phyloP scores from a whole-genome alignment of 1,140 invertebrate species.

The silkworm (Bombyx mori) region DNA sequence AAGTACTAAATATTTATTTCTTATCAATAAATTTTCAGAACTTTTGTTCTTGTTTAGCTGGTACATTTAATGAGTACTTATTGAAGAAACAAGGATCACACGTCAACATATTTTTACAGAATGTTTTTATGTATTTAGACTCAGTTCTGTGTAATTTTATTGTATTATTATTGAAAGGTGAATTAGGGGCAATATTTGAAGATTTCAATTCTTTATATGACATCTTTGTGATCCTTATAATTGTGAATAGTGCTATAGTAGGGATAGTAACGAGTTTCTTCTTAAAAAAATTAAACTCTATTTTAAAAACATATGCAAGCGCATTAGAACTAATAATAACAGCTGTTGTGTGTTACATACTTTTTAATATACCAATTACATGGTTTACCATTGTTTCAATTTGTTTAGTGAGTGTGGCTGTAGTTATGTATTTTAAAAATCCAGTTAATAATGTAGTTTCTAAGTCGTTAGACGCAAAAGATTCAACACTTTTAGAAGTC shows the following conservation, averaged over 20 bases:
- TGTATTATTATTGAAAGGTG: slow-evolving; percentile 78
- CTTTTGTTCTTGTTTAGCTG: slow-evolving; percentile 93
- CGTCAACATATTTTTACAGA: slow-evolving; percentile 93
- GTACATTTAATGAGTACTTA: slow-evolving; percentile 97
- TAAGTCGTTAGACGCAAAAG: slow-evolving; percentile 29
- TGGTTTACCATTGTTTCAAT: slow-evolving; percentile 88
- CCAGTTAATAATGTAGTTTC: slow-evolving; percentile 79
- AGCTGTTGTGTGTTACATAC: slow-evolving; percentile 88
- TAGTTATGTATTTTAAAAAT: slow-evolving; percentile 91
- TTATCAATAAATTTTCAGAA: slow-evolving; percentile 87
- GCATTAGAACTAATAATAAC: slow-evolving; percentile 94
- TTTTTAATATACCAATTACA: slow-evolving; percentile 91
- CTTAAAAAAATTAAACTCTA: slow-evolving; percentile 93
- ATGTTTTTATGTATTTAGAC: slow-evolving; percentile 96
- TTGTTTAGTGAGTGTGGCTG: slow-evolving; percentile 85
- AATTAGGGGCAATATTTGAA: slow-evolving; percentile 74
- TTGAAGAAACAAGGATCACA: slow-evolving; percentile 87
- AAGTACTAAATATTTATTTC: slow-evolving; percentile 78
- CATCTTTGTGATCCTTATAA: slow-evolving; percentile 83
- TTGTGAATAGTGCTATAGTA: slow-evolving; percentile 91
- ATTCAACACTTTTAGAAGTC: slow-evolving; percentile 50
- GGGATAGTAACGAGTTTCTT: slow-evolving; percentile 97
- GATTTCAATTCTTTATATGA: slow-evolving; percentile 75
- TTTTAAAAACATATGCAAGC: slow-evolving; percentile 96
- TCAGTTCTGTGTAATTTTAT: slow-evolving; percentile 91